phyloP scores from a whole-genome alignment of 2,797 vertebrate species.

The Acipenser ruthenus region DNA sequence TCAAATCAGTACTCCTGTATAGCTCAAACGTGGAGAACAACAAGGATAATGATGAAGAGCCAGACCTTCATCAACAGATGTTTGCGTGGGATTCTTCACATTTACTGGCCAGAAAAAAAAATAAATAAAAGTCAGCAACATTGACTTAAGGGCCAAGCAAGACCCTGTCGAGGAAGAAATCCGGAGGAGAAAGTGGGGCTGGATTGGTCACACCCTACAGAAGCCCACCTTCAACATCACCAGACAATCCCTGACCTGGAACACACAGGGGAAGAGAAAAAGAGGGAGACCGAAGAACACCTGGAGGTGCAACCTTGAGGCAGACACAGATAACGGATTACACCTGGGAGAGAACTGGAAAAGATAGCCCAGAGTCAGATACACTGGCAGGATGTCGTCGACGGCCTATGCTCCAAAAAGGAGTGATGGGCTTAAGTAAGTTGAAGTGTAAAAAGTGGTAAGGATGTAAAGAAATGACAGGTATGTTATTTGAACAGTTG shows the following conservation, averaged over 20 bases:
- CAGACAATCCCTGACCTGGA: conserved; percentile 5
- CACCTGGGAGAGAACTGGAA: too few relatives aligned
- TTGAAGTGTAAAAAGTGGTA: too few relatives aligned
- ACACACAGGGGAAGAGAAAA: conserved; percentile 8
- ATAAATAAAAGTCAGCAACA: not conserved
- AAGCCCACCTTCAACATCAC: conserved; percentile 1
- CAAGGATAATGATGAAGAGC: conserved; percentile 7
- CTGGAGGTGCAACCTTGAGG: conserved; percentile 1
- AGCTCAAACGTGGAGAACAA: conserved; percentile 8
- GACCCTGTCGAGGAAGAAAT: not conserved
- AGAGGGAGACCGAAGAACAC: conserved; percentile 4
- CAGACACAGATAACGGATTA: not conserved
- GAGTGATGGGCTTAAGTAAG: too few relatives aligned
- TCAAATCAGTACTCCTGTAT: conserved; percentile 6
- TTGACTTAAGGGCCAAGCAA: not conserved
- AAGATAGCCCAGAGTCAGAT: too few relatives aligned
- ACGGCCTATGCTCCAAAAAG: too few relatives aligned
- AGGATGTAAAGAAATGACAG: too few relatives aligned
- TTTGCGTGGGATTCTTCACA: not conserved
- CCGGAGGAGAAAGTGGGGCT: conserved; percentile 4
- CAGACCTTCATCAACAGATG: conserved; percentile 2
- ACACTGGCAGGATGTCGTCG: too few relatives aligned
- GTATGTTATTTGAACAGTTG: too few relatives aligned
- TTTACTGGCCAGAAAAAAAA: conserved; percentile 8
- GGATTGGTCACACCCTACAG: conserved; percentile 2